phyloP scores from a whole-genome alignment of 2,797 vertebrate genomes.

The Pangasius macronema region DNA sequence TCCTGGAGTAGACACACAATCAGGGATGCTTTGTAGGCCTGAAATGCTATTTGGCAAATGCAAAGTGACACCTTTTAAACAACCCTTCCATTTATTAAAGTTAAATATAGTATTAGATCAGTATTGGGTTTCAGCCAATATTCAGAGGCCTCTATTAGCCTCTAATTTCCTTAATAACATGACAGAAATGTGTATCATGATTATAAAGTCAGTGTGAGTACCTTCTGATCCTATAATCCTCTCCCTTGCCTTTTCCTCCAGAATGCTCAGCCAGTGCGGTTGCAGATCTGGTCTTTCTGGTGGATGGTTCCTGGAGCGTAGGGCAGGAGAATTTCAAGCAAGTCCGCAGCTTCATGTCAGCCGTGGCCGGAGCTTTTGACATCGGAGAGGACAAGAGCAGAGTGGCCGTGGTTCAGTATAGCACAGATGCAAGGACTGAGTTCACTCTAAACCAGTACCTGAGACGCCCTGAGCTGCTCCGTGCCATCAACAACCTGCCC shows the following conservation, averaged over 20 bases:
- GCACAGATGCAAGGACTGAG: constrained; percentile 81
- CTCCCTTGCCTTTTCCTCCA: constrained; percentile 63
- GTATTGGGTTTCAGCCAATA: background rate
- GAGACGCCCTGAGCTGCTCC: constrained; percentile 77
- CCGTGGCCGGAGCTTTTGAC: constrained; percentile 86
- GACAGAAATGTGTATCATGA: background rate
- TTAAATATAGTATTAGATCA: background rate
- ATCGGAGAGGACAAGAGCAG: constrained; percentile 87
- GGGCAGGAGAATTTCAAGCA: constrained; percentile 85
- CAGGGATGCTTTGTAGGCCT: background rate
- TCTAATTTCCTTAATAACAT: background rate
- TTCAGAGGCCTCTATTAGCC: background rate
- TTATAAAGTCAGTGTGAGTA: background rate
- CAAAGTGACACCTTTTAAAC: background rate
- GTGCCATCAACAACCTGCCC: constrained; percentile 83
- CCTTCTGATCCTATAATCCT: background rate
- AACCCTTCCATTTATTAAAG: background rate
- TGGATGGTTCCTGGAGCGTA: constrained; percentile 90
- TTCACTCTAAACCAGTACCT: constrained; percentile 85
- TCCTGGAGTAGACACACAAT: background rate
- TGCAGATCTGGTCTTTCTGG: constrained; percentile 88
- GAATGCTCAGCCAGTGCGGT: constrained; percentile 84
- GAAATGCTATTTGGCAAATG: background rate
- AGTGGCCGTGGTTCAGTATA: constrained; percentile 90
- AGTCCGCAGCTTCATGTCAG: constrained; percentile 84